Conservation (phyloP, 2,888 invertebrate genomes). For the Scaptomyza polygonia region DNA sequence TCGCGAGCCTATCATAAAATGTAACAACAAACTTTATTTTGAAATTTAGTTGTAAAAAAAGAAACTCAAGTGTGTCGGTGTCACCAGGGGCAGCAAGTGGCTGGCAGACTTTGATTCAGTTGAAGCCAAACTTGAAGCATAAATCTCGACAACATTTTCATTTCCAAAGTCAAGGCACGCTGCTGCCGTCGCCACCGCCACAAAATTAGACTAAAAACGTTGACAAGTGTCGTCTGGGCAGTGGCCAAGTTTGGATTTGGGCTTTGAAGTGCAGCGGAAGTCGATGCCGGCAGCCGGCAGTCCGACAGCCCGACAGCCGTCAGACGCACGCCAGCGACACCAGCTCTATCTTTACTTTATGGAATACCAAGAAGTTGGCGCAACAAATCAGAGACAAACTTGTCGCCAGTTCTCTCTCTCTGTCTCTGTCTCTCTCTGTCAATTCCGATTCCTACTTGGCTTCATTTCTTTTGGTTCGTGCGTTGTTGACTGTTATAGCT, state of each 20-base stretch:
- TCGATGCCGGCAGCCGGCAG: constrained; percentile 45
- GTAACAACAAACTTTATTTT: constrained; percentile 60
- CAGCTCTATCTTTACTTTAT: constrained; percentile 12
- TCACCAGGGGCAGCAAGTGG: constrained; percentile 68
- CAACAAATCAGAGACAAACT: constrained; percentile 62
- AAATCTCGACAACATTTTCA: constrained; percentile 66
- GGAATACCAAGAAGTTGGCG: constrained; percentile 68
- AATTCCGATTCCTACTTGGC: constrained; percentile 39
- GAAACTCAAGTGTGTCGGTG: constrained; percentile 45
- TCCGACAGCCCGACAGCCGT: constrained; percentile 38
- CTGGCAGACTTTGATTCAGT: constrained; percentile 52
- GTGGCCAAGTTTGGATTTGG: constrained; percentile 43
- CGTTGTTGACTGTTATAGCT: constrained; percentile 47
- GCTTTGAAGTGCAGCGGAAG: constrained; percentile 65
- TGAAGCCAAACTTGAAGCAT: constrained; percentile 59
- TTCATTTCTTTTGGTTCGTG: constrained; percentile 59
- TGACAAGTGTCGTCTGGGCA: constrained; percentile 66
- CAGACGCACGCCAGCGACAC: constrained; percentile 53
- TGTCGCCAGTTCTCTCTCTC: constrained; percentile 59
- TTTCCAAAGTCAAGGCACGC: constrained; percentile 42
- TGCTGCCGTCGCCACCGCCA: not conserved
- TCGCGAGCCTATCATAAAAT: constrained; percentile 70
- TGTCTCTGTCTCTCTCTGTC: constrained; percentile 25
- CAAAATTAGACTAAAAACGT: constrained; percentile 65
- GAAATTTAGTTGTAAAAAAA: constrained; percentile 66